Base-by-base conservation (phyloP, 2,888 invertebrate genomes). In the Caenorhabditis zanzibari region DNA sequence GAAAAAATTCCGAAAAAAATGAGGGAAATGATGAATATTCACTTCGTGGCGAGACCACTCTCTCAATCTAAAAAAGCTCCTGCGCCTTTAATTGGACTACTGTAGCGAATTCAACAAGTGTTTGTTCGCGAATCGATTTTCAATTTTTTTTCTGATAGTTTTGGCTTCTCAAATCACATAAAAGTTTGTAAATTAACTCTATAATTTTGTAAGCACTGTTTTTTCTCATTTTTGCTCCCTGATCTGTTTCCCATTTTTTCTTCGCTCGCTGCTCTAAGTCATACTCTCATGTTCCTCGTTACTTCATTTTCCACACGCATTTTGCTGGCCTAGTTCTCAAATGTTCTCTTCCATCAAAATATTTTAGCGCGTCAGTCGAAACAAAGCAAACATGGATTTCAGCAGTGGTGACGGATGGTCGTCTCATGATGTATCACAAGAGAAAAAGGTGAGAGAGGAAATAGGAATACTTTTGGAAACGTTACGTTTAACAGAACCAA, bases 401-500 rank as follows among this genome's bases (percentile, higher is more conserved):
- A 63, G 66, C 32, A 26, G 47, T 5, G 58, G 75, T n/a, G 75
- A 75, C 2, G 75, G 66, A n/a, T 75, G 75, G 75, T 4, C 47
- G 4, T 54, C 75, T 6, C 74, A 75, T 19, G 69, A 61, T 28
- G 6, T 56, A 24, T 44, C 59, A 1, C 71, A 52, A 35, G 59
- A 68, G n/a, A 56, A 49, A 61, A 59, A 58, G 19, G 66, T 66
- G 12, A 38, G 6, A 22, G 12, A 38, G 6, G 16, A 38, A 47
- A 22, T 7, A 32, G 26, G 0, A 24, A 38, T 19, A 9, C 2
- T 26, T 3, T 54, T 0, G 0, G 10, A 14, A 9, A 52, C 24
- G 5, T 56, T 12, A 12, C 4, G 3, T 32, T 47, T 47, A 61
- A 22, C 71, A 71, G 69, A 63, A 52, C 4, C 63, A 49, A 19